Conservation (phyloP, 2,113 vertebrate genomes). For the Channa argus region DNA sequence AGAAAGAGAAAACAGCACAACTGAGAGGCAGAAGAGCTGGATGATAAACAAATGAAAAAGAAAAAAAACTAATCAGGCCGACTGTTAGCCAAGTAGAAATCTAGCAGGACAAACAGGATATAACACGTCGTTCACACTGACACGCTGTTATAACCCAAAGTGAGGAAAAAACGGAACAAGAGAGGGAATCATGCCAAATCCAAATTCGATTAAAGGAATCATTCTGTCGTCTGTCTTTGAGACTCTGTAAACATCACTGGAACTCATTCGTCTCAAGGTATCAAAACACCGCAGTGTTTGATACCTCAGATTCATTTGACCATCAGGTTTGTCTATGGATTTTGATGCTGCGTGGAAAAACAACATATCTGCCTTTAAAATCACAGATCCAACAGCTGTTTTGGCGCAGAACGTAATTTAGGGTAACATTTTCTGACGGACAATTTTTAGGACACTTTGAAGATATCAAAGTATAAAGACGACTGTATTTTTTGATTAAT, state of each 20-base stretch:
- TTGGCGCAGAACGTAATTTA: too few species aligned
- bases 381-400: too few species aligned
- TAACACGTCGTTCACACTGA: conserved; percentile 46
- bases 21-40: background rate
- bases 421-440: too few species aligned
- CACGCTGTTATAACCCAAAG: conserved; percentile 56
- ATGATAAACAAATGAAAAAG: background rate
- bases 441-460: too few species aligned
- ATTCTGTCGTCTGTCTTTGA: conserved; percentile 51
- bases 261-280: conserved; percentile 73
- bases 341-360: too few species aligned
- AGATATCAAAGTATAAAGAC: too few species aligned
- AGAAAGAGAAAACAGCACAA: conserved; percentile 1
- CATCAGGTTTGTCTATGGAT: too few species aligned
- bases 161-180: conserved; percentile 10
- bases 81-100: conserved; percentile 11
- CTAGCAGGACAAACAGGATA: conserved; percentile 49
- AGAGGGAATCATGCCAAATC: conserved; percentile 54
- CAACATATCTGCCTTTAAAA: too few species aligned
- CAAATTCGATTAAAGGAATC: conserved; percentile 49
- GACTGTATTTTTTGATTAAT: too few species aligned
- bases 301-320: conserved; percentile 6
- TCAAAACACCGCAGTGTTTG: conserved; percentile 58
- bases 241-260: conserved; percentile 59
- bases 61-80: background rate